phyloP scores from a whole-genome alignment of 53 echinoderm and acorn worm species.

The Apostichopus leukothele region DNA sequence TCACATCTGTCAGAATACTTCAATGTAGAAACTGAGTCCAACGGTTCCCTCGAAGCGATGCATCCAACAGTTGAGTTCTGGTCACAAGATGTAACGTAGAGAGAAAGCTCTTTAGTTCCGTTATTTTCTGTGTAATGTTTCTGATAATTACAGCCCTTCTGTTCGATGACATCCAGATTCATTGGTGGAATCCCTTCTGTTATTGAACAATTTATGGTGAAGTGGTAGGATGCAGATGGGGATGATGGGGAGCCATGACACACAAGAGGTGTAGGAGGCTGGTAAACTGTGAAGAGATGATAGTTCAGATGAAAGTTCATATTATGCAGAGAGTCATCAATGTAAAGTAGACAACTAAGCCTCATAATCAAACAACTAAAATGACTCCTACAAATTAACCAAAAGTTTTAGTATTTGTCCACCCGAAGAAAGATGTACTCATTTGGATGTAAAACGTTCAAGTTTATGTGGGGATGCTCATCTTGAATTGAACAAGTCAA shows the following conservation, averaged over 20 bases:
- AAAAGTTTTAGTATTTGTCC: too few species aligned
- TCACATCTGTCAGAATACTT: neutral
- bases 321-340: too few species aligned
- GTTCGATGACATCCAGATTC: neutral
- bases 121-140: neutral
- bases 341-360: too few species aligned
- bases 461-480: too few species aligned
- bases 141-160: neutral
- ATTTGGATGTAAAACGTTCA: too few species aligned
- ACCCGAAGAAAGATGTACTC: too few species aligned
- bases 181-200: neutral
- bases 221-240: neutral
- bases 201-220: neutral
- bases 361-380: too few species aligned
- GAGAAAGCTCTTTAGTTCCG: neutral
- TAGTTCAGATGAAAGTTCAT: neutral
- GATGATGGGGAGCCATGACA: neutral
- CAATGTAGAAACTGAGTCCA: neutral
- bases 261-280: neutral
- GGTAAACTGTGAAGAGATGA: neutral
- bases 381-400: too few species aligned
- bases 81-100: neutral
- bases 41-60: neutral
- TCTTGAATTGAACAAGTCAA: too few species aligned
- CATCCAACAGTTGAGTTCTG: neutral